These are phyloP conservation scores for Bibio marci DNA, from an alignment of 2,888 invertebrate genomes.

Conservation along the genomic window DNA sequence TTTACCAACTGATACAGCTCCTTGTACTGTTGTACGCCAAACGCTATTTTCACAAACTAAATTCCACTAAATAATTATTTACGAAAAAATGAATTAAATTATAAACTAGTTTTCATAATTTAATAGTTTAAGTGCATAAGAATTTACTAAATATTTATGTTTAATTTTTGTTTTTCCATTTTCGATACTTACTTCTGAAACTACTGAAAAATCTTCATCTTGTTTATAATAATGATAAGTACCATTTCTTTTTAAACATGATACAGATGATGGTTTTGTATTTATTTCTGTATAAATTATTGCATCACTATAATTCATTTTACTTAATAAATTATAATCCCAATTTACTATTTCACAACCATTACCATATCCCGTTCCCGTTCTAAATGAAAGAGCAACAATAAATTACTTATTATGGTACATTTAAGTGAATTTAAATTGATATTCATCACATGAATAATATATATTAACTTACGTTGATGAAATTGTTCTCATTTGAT, in stretches of 20 bases:
- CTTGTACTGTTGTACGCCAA: slow-evolving; percentile 33
- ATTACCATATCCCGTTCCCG: slow-evolving; percentile 3
- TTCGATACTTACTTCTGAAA: slow-evolving; percentile 26
- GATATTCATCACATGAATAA: too few relatives aligned
- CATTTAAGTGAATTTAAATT: too few relatives aligned
- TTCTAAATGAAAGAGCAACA: too few relatives aligned
- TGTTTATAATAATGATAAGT: slow-evolving; percentile 16
- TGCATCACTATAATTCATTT: slow-evolving; percentile 29
- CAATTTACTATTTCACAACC: slow-evolving; percentile 21
- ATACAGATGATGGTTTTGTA: slow-evolving; percentile 16
- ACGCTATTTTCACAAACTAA: slow-evolving; percentile 33
- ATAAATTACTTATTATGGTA: too few relatives aligned
- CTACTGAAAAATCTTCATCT: slow-evolving; percentile 27
- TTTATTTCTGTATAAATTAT: slow-evolving; percentile 18
- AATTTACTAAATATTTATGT: too few relatives aligned
- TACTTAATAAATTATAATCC: slow-evolving; percentile 28
- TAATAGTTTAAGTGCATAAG: too few relatives aligned
- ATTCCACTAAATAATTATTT: too few relatives aligned
- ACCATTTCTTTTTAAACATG: slow-evolving; percentile 23
- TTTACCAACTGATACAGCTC: slow-evolving; percentile 35
- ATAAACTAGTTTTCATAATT: too few relatives aligned
- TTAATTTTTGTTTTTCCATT: too few relatives aligned
- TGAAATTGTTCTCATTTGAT: slow-evolving; percentile 29
- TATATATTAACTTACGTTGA: slow-evolving; percentile 13
- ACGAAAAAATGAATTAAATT: too few relatives aligned